phyloP scores from a whole-genome alignment of 1,140 invertebrate genomes.

The Leguminivora glycinivorella region DNA sequence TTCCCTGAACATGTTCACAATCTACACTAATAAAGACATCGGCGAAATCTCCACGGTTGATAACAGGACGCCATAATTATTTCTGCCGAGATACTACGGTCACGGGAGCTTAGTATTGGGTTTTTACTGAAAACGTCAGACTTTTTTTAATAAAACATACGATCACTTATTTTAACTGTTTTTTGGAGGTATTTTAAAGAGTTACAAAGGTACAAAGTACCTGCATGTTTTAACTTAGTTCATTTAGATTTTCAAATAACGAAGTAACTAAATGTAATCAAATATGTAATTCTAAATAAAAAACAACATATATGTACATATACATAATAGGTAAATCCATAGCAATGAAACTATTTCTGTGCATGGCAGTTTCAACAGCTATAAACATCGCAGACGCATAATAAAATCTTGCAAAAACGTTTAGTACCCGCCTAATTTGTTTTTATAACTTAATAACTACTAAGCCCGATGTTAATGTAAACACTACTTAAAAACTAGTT shows the following conservation, averaged over 20 bases:
- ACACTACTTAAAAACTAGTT: conserved; percentile 14
- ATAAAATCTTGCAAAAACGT: neutral
- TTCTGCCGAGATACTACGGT: neutral
- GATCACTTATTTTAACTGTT: neutral
- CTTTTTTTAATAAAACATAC: neutral
- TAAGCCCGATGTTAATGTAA: neutral
- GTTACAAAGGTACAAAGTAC: neutral
- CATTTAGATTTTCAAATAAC: no score
- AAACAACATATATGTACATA: no score
- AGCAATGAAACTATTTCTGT: neutral
- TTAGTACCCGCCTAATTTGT: conserved; percentile 9
- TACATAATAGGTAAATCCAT: neutral
- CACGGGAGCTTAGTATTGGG: neutral
- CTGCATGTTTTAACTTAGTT: no score
- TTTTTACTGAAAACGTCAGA: neutral
- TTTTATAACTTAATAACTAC: conserved; percentile 8
- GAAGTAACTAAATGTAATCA: no score
- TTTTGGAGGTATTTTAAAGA: neutral
- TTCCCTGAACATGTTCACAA: conserved; percentile 37
- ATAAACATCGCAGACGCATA: neutral
- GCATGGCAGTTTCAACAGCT: neutral
- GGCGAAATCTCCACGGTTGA: conserved; percentile 46
- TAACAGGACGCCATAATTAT: conserved; percentile 51
- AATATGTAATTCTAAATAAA: no score
- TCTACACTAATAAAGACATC: conserved; percentile 53